phyloP scores from a whole-genome alignment of 1,140 invertebrate genomes.

The Drosophila kanapiae region DNA sequence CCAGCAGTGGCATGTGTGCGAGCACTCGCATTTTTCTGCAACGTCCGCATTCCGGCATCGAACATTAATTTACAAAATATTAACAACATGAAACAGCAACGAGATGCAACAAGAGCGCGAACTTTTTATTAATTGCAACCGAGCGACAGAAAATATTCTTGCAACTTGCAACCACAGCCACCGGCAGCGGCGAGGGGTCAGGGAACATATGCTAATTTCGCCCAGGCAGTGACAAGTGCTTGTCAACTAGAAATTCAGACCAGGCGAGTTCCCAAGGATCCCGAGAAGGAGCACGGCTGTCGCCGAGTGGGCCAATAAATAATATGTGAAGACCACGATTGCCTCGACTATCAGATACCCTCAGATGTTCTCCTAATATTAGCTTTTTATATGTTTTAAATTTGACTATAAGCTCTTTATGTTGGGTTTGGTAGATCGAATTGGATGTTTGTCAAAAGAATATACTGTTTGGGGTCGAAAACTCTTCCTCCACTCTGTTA shows the following conservation, averaged over 20 bases:
- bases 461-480: neutral
- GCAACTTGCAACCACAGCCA: constrained; percentile 36
- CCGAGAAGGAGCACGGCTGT: constrained; percentile 18
- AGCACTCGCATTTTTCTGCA: constrained; percentile 26
- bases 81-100: constrained; percentile 70
- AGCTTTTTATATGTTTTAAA: too few relatives aligned
- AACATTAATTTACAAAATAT: constrained; percentile 82
- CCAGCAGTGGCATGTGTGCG: constrained; percentile 17
- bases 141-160: constrained; percentile 69
- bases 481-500: too few relatives aligned
- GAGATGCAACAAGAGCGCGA: constrained; percentile 58
- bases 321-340: constrained; percentile 49
- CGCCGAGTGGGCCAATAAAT: constrained; percentile 63
- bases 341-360: neutral
- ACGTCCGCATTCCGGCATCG: constrained; percentile 79
- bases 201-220: constrained; percentile 36
- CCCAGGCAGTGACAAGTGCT: constrained; percentile 70
- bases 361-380: too few relatives aligned
- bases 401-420: too few relatives aligned
- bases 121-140: constrained; percentile 79
- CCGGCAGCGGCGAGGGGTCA: constrained; percentile 3
- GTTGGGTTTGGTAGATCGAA: neutral
- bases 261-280: constrained; percentile 24
- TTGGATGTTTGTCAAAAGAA: neutral
- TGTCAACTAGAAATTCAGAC: constrained; percentile 52